Percentiles rank a stretch among this genome's conserved stretches.
Conservation (phyloP, 2,113 vertebrate species). For the Pangasianodon gigas region DNA sequence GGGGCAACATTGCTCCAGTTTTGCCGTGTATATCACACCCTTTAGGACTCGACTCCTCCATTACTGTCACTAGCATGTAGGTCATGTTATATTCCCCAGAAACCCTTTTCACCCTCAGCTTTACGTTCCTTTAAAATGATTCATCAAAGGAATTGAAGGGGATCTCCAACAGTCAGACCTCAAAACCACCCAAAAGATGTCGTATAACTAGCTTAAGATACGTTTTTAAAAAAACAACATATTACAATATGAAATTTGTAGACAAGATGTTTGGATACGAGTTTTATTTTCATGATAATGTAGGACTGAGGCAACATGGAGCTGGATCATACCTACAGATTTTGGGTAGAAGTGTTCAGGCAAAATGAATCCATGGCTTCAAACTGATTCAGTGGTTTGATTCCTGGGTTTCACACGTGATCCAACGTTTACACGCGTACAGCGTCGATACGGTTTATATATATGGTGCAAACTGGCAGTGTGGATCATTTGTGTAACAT, state of each 20-base stretch:
- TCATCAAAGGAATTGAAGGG: neutral
- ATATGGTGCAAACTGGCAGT: neutral
- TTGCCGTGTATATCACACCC: neutral
- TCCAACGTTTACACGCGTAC: neutral
- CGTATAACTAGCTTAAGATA: too few species aligned
- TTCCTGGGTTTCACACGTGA: neutral
- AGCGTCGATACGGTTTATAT: neutral
- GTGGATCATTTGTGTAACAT: neutral
- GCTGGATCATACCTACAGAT: neutral
- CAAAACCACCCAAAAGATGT: neutral
- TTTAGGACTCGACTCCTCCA: neutral
- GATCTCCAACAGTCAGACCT: neutral
- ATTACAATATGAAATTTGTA: neutral
- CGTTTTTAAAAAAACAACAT: neutral
- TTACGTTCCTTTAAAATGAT: neutral
- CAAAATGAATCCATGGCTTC: neutral
- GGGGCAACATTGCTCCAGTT: neutral
- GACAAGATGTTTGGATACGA: neutral
- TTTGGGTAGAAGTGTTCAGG: neutral
- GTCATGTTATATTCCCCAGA: neutral
- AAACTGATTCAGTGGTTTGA: neutral
- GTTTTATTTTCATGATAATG: neutral
- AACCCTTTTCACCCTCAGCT: neutral
- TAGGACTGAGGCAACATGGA: neutral
- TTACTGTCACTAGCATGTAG: neutral